Evolutionary conservation across 2,888 invertebrate genomes (phyloP), one percentile per base, ranked within the genome.

Genomic region (Mellilla xanthometata): DNA sequence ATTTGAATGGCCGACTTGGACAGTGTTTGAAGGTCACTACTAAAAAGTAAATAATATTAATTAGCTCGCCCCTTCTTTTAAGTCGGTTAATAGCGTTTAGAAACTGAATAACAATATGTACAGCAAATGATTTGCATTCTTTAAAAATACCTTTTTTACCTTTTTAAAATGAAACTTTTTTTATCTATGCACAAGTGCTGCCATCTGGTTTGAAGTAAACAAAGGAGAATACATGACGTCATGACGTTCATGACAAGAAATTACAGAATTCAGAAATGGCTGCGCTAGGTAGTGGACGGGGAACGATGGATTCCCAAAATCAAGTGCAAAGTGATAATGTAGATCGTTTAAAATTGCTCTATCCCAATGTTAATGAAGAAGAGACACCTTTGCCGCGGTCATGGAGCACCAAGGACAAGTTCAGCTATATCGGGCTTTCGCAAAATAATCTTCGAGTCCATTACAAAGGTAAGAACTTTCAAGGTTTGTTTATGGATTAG

Each of bases 351-450:
- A 96, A 96, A 91, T 90, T 93, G 74, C 93, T 98, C 54, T 99
- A 99, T 92, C 98, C 98, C 49, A 96, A 97, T 91, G 98, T 99
- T 68, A 96, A 97, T 81, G 98, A 99, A 92, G 94, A 94, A 58
- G 97, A 97, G 86, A 96, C 97, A 52, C 97, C 98, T 49, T 88
- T 99, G 78, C 99, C 99, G 38, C 93, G 97, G 72, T 94, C 96
- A 58, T 99, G 99, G 99, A 99, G 97, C 87, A 94, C 97, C 55
- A 98, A 97, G 88, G 98, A 99, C 91, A 99, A 98, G 92, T 98
- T 95, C 91, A 96, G 95, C 88, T 97, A 96, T 89, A 97, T 99
- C 81, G 98, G 98, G 76, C 91, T 99, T 76, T 97, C 98, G 68
- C 97, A 97, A 92, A 97, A 97, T 91, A 98, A 98, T 93, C 94